phyloP scores from a whole-genome alignment of 2,888 invertebrate genomes.

The Protonemura montana region DNA sequence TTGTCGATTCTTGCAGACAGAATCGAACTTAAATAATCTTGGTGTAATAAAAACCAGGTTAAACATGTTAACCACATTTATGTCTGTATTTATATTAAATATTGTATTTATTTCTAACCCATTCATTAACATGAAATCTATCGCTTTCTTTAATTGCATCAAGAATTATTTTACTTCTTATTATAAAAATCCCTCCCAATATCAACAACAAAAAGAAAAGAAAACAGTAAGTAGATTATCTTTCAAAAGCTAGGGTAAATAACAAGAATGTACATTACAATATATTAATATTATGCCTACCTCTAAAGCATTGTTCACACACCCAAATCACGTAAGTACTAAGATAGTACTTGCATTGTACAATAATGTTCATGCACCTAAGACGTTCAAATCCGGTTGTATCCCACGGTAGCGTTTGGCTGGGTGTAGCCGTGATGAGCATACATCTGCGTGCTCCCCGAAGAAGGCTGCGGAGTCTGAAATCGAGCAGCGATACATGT shows the following conservation, averaged over 20 bases:
- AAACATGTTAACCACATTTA: not conserved
- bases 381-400: not conserved
- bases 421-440: not conserved
- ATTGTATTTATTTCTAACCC: not conserved
- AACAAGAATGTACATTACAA: slow-evolving; percentile 7
- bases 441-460: not conserved
- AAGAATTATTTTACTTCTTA: too few relatives aligned
- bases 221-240: not conserved
- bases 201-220: not conserved
- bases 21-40: not conserved
- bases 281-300: not conserved
- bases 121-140: not conserved
- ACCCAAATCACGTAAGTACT: too few relatives aligned
- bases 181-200: not conserved
- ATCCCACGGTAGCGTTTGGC: not conserved
- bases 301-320: not conserved
- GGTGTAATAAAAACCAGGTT: not conserved
- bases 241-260: not conserved
- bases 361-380: not conserved
- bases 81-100: not conserved
- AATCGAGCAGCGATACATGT: not conserved
- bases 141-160: not conserved
- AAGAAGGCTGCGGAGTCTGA: not conserved
- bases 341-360: not conserved
- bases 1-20: too few relatives aligned